Conservation (phyloP, 2,888 invertebrate species). For the Metellina segmentata region DNA sequence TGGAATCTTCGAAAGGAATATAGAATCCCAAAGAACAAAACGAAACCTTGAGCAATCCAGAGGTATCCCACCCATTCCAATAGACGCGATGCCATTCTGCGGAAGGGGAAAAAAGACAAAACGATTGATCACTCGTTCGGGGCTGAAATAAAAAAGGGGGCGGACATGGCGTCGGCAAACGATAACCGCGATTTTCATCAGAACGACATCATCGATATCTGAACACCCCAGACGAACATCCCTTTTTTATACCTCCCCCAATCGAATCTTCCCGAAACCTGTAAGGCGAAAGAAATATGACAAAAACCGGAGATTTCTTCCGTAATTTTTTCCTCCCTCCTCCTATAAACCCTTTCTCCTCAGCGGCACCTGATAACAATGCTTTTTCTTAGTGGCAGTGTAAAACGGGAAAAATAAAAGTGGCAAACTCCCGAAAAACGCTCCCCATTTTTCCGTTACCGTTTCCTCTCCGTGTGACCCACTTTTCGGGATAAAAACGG, state of each 20-base stretch:
- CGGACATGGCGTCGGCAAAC: background rate
- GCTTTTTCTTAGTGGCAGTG: constrained; percentile 7
- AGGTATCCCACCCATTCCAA: background rate
- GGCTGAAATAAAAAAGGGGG: background rate
- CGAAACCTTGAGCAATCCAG: too few relatives aligned
- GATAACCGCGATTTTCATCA: constrained; percentile 16
- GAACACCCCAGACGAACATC: background rate
- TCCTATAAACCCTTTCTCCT: constrained; percentile 4
- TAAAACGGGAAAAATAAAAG: constrained; percentile 50
- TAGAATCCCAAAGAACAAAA: too few relatives aligned
- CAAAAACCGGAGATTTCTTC: background rate
- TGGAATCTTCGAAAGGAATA: too few relatives aligned
- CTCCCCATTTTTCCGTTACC: constrained; percentile 28
- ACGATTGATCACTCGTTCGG: background rate
- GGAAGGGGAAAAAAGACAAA: background rate
- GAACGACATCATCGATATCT: constrained; percentile 34
- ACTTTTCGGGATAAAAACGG: constrained; percentile 31
- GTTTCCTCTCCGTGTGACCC: constrained; percentile 35
- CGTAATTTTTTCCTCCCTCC: constrained; percentile 9
- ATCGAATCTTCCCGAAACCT: background rate
- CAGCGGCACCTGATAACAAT: constrained; percentile 31
- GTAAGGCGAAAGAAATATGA: background rate
- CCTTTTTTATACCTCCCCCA: background rate
- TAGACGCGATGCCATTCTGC: background rate
- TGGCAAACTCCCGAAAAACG: constrained; percentile 27